These are phyloP conservation scores for Apteryx owenii DNA, from an alignment of 2,113 vertebrate genomes.

Conservation along the genomic window DNA sequence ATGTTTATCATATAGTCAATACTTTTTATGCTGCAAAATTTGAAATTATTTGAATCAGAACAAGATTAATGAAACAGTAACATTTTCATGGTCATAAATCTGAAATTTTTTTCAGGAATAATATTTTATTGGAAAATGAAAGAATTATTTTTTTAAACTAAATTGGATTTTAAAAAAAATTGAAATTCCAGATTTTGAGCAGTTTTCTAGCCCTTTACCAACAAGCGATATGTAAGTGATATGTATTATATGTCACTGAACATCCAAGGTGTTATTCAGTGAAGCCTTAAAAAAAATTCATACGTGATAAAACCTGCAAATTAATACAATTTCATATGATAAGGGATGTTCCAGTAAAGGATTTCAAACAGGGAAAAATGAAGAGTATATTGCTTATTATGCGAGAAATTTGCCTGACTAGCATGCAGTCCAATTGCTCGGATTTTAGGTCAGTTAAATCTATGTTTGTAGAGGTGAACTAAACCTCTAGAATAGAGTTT, in stretches of 20 bases:
- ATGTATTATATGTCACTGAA: neutral
- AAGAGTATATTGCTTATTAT: neutral
- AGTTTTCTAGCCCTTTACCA: neutral
- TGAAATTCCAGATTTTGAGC: neutral
- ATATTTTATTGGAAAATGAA: neutral
- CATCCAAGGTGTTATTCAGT: neutral
- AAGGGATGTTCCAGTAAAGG: rapidly evolving
- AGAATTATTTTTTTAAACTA: neutral
- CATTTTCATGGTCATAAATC: neutral
- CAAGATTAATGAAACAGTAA: neutral
- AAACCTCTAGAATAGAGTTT: neutral
- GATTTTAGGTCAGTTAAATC: neutral
- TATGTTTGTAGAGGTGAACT: neutral
- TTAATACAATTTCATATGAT: neutral
- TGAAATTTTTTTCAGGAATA: neutral
- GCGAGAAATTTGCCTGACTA: neutral
- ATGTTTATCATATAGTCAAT: neutral
- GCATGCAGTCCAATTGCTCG: neutral
- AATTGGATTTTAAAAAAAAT: neutral
- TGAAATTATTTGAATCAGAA: neutral
- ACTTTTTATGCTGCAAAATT: neutral
- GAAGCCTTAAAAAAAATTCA: neutral
- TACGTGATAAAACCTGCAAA: neutral
- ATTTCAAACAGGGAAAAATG: neutral
- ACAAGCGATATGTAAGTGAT: rapidly evolving